Base-by-base conservation (phyloP, 1,140 invertebrate species). In the Sinella curviseta region DNA sequence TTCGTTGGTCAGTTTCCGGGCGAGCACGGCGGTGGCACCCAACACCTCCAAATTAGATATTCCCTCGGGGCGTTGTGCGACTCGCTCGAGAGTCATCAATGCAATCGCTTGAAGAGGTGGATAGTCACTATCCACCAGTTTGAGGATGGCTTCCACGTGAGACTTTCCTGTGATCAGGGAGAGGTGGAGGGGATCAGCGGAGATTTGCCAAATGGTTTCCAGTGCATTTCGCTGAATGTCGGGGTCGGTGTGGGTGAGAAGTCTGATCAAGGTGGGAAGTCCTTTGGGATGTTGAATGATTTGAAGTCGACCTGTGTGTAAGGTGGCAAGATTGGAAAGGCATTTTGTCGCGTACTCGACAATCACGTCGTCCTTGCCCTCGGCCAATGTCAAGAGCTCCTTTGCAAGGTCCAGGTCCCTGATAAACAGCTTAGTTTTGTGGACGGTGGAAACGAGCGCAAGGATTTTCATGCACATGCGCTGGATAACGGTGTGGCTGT, bases 261-360 rank as follows among this genome's bases (percentile, higher is more conserved):
- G 20, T 1, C 28, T 8, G 12, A 78, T 30, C 12, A 83, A 24
- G 16, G 73, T 26, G 12, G 65, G 78, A 14, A 76, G 76, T 28
- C 76, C 57, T 16, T 3, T 55, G n/a, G 39, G 76, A 55, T 83
- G 54, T 31, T 80, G 78, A 70, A 81, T 78, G 3, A 83, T 67
- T 75, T 81, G 78, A 28, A 81, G 28, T 4, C 82, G 67, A 16
- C 82, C 82, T 2, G 78, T 81, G 65, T 81, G 80, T 39, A 83
- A 54, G 4, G 77, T 80, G 17, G 82, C 80, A 1, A 80, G 34
- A 30, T 70, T 67, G 0, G 77, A 75, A 14, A 80, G 1, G 65
- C 28, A 70, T 76, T 48, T 33, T 24, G 80, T 80, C 16, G 78
- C 24, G 28, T 81, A 83, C 34, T 83, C 82, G 20, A 78, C 60